Conservation (phyloP, 2,113 vertebrate genomes). For the Podilymbus podiceps region DNA sequence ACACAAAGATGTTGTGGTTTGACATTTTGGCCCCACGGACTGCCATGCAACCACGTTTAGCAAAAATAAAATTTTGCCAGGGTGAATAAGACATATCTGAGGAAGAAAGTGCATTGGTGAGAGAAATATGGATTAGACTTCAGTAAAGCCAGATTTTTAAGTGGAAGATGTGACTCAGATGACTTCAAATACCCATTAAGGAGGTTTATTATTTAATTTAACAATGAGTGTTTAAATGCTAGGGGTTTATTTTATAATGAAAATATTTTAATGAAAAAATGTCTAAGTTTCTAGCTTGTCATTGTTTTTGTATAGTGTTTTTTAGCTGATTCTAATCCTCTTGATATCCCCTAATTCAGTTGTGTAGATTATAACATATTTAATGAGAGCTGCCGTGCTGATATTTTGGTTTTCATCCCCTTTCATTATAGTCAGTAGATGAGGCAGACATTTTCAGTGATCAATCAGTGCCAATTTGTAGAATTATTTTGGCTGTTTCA, state of each 20-base stretch:
- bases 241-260: background rate
- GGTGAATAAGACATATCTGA: background rate
- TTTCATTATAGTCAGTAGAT: background rate
- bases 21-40: background rate
- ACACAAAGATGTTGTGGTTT: background rate
- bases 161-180: background rate
- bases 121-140: background rate
- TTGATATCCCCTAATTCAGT: background rate
- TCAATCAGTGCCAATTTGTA: background rate
- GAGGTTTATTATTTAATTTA: background rate
- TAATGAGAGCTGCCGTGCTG: background rate
- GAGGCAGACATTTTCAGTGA: background rate
- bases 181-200: background rate
- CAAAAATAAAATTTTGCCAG: background rate
- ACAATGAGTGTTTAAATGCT: background rate
- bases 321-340: background rate
- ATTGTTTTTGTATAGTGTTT: background rate
- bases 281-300: background rate
- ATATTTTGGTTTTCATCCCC: background rate
- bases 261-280: background rate
- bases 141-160: background rate
- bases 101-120: background rate
- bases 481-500: background rate
- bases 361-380: background rate
- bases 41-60: background rate